Conservation (phyloP, 2,888 invertebrate species). For the Cetonia aurata region DNA sequence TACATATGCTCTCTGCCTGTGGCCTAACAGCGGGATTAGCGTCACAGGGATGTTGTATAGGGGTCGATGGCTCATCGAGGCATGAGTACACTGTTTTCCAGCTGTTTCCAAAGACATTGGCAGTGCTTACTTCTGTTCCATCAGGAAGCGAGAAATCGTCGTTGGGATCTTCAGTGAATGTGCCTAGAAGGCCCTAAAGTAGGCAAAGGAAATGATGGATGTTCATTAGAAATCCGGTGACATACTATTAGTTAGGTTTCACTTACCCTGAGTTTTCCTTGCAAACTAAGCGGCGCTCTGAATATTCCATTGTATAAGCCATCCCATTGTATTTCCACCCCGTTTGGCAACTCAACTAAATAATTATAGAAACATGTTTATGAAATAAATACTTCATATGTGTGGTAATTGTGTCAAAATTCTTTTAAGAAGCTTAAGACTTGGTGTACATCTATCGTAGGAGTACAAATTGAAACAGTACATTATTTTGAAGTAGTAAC, state of each 20-base stretch:
- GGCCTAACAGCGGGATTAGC: slow-evolving; percentile 4
- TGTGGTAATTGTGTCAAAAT: no score
- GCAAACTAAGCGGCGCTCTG: slow-evolving; percentile 7
- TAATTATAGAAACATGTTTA: not conserved
- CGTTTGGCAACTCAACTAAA: slow-evolving; percentile 10
- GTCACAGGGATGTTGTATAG: slow-evolving; percentile 15
- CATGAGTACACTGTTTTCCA: slow-evolving; percentile 25
- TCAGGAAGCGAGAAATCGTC: slow-evolving; percentile 28
- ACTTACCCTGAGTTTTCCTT: slow-evolving; percentile 24
- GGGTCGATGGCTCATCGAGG: slow-evolving; percentile 3
- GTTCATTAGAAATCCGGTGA: no score
- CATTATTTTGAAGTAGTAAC: no score
- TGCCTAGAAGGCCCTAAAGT: slow-evolving; percentile 30
- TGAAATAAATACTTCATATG: not conserved
- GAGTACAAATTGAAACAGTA: no score
- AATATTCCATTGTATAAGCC: slow-evolving; percentile 1
- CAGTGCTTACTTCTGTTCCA: not conserved
- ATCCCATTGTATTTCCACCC: slow-evolving; percentile 3
- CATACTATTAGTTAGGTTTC: not conserved
- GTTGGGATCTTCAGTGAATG: slow-evolving; percentile 11
- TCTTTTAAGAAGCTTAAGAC: slow-evolving; percentile 71
- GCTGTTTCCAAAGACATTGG: slow-evolving; percentile 21
- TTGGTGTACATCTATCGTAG: no score
- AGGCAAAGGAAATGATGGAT: not conserved
- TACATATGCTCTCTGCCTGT: slow-evolving; percentile 16